Evolutionary conservation across 2,113 vertebrate species (phyloP), one percentile per base, ranked within the genome.

Genomic region (Hemibagrus wyckioides): DNA sequence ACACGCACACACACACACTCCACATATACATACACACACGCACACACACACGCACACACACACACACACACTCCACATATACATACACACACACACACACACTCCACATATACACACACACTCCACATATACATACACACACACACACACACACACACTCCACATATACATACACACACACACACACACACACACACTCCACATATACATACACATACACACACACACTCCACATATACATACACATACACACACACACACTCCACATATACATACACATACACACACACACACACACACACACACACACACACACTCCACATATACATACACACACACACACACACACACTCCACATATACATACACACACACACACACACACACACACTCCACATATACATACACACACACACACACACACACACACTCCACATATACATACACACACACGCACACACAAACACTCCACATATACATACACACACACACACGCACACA

Each of bases 401-500:
- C 13, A 52, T 11, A 52, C 2, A 52, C 13, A 52, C 13, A 13
- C 50, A 52, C 50, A 52, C 50, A 52, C 50, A 52, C 50, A 52
- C 50, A 52, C 13, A 52, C 13, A 52, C 50, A 52, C 13, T 13
- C 13, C 50, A 61, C 6, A 61, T 23, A 61, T 23, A 57, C 41
- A 44, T 6, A 44, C 6, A 44, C 41, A 48, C 9, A 54, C 52
- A 54, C 52, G 15, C 52, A 61, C 25, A 61, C 59, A 61, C 23
- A n/a, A n/a, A n/a, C n/a, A n/a, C n/a, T n/a, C n/a, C n/a, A n/a
- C n/a, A n/a, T n/a, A n/a, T n/a, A 59, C 52, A 54, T 14, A 54
- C 52, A 61, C 6, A 91, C 90, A 90, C 86, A 17, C 33, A 52
- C 19, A 19, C 15, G 30, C 61, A 71, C 41, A 77, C 25, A n/a